These are phyloP conservation scores for Coremacera marginata DNA, from an alignment of 2,888 invertebrate genomes.

Conservation along the genomic window DNA sequence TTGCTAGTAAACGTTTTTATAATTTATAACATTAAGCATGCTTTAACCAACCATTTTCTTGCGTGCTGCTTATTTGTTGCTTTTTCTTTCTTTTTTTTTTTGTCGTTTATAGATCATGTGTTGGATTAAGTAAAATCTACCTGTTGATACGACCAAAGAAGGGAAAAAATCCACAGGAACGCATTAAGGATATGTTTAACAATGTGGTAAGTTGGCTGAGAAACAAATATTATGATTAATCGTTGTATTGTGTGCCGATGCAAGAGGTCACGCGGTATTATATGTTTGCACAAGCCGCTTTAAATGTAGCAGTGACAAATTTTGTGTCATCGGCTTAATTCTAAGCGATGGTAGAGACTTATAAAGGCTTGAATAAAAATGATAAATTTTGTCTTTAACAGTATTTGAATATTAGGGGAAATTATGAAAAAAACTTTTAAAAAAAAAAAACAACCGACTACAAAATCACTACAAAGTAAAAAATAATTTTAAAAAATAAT, in stretches of 20 bases:
- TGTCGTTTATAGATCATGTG: conserved; percentile 76
- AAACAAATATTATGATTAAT: conserved; percentile 30
- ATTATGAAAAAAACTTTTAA: not conserved
- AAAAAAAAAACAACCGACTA: too few relatives aligned
- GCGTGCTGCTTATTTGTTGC: conserved; percentile 47
- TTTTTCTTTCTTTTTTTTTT: conserved; percentile 39
- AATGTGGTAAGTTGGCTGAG: conserved; percentile 77
- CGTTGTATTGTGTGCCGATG: conserved; percentile 22
- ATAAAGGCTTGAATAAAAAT: too few relatives aligned
- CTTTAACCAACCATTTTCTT: not conserved
- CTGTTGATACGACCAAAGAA: conserved; percentile 87
- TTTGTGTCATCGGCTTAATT: not conserved
- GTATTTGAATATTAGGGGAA: too few relatives aligned
- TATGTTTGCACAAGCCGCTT: not conserved
- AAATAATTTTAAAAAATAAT: not conserved
- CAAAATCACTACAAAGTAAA: too few relatives aligned
- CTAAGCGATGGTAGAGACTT: not conserved
- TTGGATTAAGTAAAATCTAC: conserved; percentile 82
- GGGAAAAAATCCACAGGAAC: conserved; percentile 81
- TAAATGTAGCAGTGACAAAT: conserved; percentile 3
- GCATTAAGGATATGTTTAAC: conserved; percentile 84
- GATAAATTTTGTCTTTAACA: too few relatives aligned
- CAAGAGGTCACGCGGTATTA: conserved; percentile 1
- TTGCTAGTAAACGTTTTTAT: not conserved
- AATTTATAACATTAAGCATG: conserved; percentile 20